Base-by-base conservation (phyloP, 2,113 vertebrate genomes). In the Ceuthmochares aereus region DNA sequence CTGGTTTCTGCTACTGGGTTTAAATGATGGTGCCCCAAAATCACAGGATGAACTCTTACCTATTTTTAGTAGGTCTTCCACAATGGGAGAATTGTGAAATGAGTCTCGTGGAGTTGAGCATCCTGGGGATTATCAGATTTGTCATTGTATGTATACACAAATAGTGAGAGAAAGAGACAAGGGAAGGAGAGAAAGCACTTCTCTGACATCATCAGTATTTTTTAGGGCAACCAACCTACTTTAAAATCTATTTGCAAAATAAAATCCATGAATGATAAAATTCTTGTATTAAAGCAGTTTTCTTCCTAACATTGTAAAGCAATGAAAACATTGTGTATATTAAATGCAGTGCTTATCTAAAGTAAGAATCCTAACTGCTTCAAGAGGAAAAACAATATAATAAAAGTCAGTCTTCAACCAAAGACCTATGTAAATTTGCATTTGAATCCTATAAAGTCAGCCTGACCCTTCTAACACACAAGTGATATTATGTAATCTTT, bases 201-300 rank as follows among this genome's bases (percentile, higher is more conserved):
- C 84, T 88, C 93, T 95, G 90, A 92, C 68, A 91, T 79, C 75
- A 79, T 94, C 83, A 86, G 85, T 84, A 93, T 97, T 97, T 96
- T 87, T 70, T 84, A 89, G 84, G 91, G 76, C 90, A 97, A 30
- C 49, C 77, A 96, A 79, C 67, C 78, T 92, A 37, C 64, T 69
- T 34, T 40, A 90, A 97, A 89, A 96, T 25, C 88, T 89, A 85
- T 87, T 88, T 92, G 87, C 74, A 95, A 97, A 95, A 91, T 37
- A 80, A 49, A 23, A 23, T 22, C 47, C 47, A 49, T 49, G 47
- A 12, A 49, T 10, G 47, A 49, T 49, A 23, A 49, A 49, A 49
- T 49, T 49, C 22, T 49, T 49, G 47, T 90, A 92, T 88, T 89
- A 87, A 77, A 84, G 37, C 27, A 74, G 45, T 51, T 77, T 85